A percentile compares a stretch with the other conserved stretches of the same genome.
Conservation (phyloP, 2,113 vertebrate genomes). For the Halcyon senegalensis region DNA sequence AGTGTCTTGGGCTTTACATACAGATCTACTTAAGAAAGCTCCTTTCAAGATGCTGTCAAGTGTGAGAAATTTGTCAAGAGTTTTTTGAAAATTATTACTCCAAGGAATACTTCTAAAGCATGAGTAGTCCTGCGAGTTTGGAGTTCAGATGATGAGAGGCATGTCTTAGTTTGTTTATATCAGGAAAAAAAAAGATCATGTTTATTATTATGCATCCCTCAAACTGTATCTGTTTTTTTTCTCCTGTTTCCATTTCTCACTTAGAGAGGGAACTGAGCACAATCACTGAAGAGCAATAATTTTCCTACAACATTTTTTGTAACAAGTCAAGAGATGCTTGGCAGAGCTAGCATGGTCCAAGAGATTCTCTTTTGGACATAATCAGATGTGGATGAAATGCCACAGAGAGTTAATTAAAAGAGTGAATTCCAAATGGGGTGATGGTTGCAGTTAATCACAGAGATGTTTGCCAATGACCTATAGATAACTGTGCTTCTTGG, state of each 20-base stretch:
- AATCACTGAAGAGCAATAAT: neutral
- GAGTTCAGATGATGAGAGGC: neutral
- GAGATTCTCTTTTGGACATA: neutral
- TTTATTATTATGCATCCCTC: neutral
- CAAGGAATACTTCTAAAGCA: neutral
- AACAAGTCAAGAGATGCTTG: neutral
- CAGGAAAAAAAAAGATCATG: neutral
- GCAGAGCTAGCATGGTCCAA: neutral
- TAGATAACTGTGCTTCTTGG: slow-evolving; percentile 14
- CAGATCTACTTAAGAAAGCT: neutral
- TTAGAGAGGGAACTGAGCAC: neutral
- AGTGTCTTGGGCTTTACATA: neutral
- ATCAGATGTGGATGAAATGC: neutral
- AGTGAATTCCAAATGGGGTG: neutral
- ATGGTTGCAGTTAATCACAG: neutral
- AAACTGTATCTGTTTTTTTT: neutral
- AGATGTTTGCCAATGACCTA: neutral
- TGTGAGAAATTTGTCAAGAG: neutral
- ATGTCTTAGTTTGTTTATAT: neutral
- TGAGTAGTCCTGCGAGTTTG: neutral
- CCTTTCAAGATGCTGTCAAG: neutral
- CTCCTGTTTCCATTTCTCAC: neutral
- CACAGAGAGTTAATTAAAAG: slow-evolving; percentile 39
- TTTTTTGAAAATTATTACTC: neutral
- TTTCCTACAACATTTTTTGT: neutral